These are phyloP conservation scores for Cataglyphis cursor DNA, from an alignment of 2,888 invertebrate species.

Conservation along the genomic window DNA sequence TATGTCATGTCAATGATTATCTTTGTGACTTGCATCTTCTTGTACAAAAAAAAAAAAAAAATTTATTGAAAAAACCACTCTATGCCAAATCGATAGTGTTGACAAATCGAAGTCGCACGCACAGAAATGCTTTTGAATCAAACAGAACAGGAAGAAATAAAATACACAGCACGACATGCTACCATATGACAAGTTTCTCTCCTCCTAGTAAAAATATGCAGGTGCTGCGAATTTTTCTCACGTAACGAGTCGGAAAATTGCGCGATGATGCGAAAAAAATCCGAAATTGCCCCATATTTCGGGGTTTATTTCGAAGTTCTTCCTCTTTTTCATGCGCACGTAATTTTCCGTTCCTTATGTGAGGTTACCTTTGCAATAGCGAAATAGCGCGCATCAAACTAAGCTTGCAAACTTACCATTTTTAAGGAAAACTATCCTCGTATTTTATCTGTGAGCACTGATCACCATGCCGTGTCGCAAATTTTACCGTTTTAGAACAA, in stretches of 20 bases:
- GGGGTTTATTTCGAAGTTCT: neutral
- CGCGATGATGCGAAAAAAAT: neutral
- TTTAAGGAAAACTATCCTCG: conserved; percentile 24
- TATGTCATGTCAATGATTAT: neutral
- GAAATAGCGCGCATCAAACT: neutral
- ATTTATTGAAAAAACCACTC: conserved; percentile 9
- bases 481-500: conserved; percentile 13
- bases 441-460: neutral
- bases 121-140: neutral
- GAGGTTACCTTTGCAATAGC: conserved; percentile 20
- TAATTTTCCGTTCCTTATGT: neutral
- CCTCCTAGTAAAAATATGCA: neutral
- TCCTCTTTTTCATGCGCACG: neutral
- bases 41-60: conserved; percentile 9
- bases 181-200: conserved; percentile 33
- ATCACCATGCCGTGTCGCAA: conserved; percentile 8
- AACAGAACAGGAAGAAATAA: neutral
- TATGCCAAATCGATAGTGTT: conserved; percentile 1
- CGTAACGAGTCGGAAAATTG: neutral
- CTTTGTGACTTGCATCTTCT: conserved; percentile 38
- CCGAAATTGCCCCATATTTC: neutral
- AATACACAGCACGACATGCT: neutral
- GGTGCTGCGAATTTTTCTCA: neutral
- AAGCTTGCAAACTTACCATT: conserved; percentile 23
- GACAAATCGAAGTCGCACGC: neutral